phyloP scores from a whole-genome alignment of 2,797 vertebrate genomes.

The Acrossocheilus fasciatus region DNA sequence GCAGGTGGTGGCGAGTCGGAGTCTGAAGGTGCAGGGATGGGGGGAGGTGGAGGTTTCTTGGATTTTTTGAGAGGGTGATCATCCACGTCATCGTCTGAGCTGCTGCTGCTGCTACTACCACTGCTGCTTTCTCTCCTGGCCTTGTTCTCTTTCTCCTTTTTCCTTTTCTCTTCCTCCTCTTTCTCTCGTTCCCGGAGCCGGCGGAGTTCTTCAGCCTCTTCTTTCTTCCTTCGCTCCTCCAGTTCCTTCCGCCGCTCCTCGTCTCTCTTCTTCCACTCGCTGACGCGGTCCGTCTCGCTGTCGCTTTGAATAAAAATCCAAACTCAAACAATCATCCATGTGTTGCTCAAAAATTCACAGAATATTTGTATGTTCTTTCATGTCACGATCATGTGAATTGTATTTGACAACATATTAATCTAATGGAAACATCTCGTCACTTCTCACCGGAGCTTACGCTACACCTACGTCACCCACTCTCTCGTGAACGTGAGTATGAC shows the following conservation, averaged over 20 bases:
- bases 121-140: slow-evolving; percentile 76
- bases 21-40: slow-evolving; percentile 87
- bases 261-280: slow-evolving; percentile 94
- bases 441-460: too few relatives aligned
- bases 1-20: slow-evolving; percentile 79
- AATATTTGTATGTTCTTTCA: slow-evolving; percentile 3
- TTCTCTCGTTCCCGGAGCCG: slow-evolving; percentile 90
- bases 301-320: slow-evolving; percentile 75
- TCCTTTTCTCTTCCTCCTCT: slow-evolving; percentile 90
- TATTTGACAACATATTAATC: neutral
- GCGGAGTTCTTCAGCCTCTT: slow-evolving; percentile 93
- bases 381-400: neutral
- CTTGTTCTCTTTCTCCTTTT: slow-evolving; percentile 84
- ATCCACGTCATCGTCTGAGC: slow-evolving; percentile 82
- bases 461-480: too few relatives aligned
- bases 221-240: slow-evolving; percentile 91
- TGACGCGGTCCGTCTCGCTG: slow-evolving; percentile 91
- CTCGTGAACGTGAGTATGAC: too few relatives aligned
- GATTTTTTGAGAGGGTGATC: slow-evolving; percentile 87
- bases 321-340: neutral
- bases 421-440: too few relatives aligned
- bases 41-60: slow-evolving; percentile 83
- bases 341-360: neutral
- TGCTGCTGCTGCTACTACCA: slow-evolving; percentile 82
- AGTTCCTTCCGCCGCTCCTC: slow-evolving; percentile 90